Percentiles rank a stretch among this genome's conserved stretches.
Conservation (phyloP, 2,888 invertebrate genomes). For the Dorcus hopei region DNA sequence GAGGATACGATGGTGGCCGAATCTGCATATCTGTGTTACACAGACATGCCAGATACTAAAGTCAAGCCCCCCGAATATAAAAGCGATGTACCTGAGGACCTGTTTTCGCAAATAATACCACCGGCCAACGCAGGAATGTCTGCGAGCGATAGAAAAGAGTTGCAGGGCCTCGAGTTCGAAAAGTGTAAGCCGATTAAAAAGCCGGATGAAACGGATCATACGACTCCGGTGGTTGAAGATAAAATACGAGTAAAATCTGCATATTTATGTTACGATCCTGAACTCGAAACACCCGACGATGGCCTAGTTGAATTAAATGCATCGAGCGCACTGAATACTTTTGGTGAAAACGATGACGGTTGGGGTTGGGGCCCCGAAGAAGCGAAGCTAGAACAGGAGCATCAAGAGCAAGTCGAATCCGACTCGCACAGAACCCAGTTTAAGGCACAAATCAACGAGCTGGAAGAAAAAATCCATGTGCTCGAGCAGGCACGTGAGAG, state of each 20-base stretch:
- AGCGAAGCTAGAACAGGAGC: conserved; percentile 51
- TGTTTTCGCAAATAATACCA: conserved; percentile 16
- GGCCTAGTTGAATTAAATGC: conserved; percentile 2
- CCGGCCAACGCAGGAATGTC: conserved; percentile 11
- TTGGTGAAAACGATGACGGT: conserved; percentile 55
- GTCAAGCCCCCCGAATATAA: no score
- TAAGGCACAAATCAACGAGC: conserved; percentile 41
- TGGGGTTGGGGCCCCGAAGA: conserved; percentile 63
- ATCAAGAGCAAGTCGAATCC: conserved; percentile 37
- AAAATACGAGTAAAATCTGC: conserved; percentile 34
- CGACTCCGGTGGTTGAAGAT: conserved; percentile 32
- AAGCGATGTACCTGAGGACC: no score
- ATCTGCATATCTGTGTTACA: no score
- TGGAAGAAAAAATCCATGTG: conserved; percentile 57
- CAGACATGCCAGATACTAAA: no score
- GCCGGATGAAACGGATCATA: conserved; percentile 13
- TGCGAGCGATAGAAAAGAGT: conserved; percentile 15
- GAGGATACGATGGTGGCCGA: no score
- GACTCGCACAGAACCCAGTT: conserved; percentile 30
- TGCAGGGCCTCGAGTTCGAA: conserved; percentile 26
- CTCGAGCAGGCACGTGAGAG: conserved; percentile 58
- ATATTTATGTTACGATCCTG: conserved; percentile 39
- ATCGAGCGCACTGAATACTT: conserved; percentile 20
- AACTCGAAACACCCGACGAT: conserved; percentile 16
- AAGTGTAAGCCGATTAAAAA: conserved; percentile 17